Percentiles rank a stretch among this genome's conserved stretches.
Conservation (phyloP, 2,797 vertebrate species). For the Garrulus glandarius region DNA sequence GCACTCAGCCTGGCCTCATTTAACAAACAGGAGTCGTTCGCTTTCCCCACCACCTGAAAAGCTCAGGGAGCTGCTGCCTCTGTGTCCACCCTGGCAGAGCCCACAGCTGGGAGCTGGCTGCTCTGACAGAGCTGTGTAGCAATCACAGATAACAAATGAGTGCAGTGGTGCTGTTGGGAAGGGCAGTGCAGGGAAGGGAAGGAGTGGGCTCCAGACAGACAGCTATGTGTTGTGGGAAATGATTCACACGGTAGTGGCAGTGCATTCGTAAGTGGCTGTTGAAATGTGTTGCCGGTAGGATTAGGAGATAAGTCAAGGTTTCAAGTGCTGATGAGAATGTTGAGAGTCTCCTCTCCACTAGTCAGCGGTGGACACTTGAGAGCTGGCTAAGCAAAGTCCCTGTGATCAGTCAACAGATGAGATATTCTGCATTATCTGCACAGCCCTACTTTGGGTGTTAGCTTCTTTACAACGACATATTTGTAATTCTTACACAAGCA, state of each 20-base stretch:
- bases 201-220: neutral
- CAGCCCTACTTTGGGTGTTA: neutral
- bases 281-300: conserved; percentile 62
- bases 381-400: conserved; percentile 1
- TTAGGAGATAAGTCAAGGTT: conserved; percentile 60
- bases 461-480: neutral
- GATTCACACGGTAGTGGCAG: neutral
- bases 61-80: neutral
- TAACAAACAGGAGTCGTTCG: neutral
- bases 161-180: neutral
- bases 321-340: conserved; percentile 61
- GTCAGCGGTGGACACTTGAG: neutral
- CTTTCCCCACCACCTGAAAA: neutral
- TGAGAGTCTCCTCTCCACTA: conserved; percentile 40
- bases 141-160: conserved; percentile 9
- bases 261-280: conserved; percentile 59
- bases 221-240: conserved; percentile 35
- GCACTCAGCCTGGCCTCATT: neutral
- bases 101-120: neutral
- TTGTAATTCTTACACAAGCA: neutral
- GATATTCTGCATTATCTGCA: neutral
- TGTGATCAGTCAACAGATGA: neutral
- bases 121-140: neutral
- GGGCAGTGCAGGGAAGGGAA: neutral
- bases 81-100: neutral